Percentiles rank a stretch among this genome's conserved stretches.
Conservation (phyloP, 1,140 invertebrate species). For the Drosophila lacteicornis region DNA sequence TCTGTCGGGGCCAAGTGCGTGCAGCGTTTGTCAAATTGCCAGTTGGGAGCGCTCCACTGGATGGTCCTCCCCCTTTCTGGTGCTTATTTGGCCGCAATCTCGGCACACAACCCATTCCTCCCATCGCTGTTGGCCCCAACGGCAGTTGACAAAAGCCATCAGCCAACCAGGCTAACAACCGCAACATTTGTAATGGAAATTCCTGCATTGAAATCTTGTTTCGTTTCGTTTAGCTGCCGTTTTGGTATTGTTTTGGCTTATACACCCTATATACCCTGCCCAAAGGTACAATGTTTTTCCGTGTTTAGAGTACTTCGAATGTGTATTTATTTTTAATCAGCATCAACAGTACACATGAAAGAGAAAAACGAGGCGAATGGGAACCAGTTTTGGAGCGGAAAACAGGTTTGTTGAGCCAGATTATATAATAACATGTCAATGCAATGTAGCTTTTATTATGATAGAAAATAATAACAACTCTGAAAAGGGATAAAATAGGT, state of each 20-base stretch:
- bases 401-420: slow-evolving; percentile 14
- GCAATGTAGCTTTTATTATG: background rate
- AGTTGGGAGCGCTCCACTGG: slow-evolving; percentile 26
- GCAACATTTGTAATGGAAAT: slow-evolving; percentile 79
- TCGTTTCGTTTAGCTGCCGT: slow-evolving; percentile 58
- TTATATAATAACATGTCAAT: slow-evolving; percentile 4
- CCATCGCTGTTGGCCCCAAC: slow-evolving; percentile 3
- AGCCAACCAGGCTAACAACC: slow-evolving; percentile 51
- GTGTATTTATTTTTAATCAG: slow-evolving; percentile 8
- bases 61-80: slow-evolving; percentile 1
- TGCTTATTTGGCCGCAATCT: slow-evolving; percentile 23
- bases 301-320: background rate
- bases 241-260: slow-evolving; percentile 39
- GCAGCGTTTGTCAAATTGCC: slow-evolving; percentile 79
- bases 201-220: slow-evolving; percentile 79
- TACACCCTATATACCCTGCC: slow-evolving; percentile 29
- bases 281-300: background rate
- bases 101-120: slow-evolving; percentile 4
- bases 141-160: slow-evolving; percentile 67
- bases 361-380: background rate
- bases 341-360: background rate
- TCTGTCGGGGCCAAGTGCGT: slow-evolving; percentile 61
- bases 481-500: background rate
- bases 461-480: background rate
- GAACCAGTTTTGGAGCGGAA: slow-evolving; percentile 6